phyloP scores from a whole-genome alignment of 2,888 invertebrate genomes.

The Zaprionus lineosus region DNA sequence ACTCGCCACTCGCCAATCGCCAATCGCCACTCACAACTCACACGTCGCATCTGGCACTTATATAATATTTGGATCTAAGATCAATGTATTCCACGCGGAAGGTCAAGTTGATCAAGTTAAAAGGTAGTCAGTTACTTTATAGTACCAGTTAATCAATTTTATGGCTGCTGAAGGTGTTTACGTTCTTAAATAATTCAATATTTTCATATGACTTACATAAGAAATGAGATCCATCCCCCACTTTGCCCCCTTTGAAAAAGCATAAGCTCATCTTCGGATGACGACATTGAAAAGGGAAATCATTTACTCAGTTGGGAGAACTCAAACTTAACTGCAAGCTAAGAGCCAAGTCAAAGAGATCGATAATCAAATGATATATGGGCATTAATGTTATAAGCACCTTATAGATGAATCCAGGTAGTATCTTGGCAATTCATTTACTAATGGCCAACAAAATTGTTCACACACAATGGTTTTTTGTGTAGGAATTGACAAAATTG shows the following conservation, averaged over 20 bases:
- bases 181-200: slow-evolving; percentile 17
- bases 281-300: slow-evolving; percentile 13
- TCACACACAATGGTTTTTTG: slow-evolving; percentile 15
- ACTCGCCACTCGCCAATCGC: too few relatives aligned
- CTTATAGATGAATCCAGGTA: slow-evolving; percentile 51
- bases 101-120: background rate
- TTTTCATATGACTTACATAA: slow-evolving; percentile 5
- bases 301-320: slow-evolving; percentile 19
- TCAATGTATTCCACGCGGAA: too few relatives aligned
- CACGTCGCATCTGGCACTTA: too few relatives aligned
- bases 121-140: slow-evolving; percentile 19
- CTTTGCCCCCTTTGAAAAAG: slow-evolving; percentile 9
- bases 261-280: slow-evolving; percentile 14
- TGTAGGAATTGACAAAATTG: too few relatives aligned
- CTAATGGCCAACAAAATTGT: slow-evolving; percentile 52
- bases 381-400: slow-evolving; percentile 30
- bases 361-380: slow-evolving; percentile 40
- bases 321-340: too few relatives aligned
- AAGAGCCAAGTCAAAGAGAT: slow-evolving; percentile 16
- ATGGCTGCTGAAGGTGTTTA: slow-evolving; percentile 9
- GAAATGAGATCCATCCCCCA: too few relatives aligned
- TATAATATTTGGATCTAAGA: too few relatives aligned
- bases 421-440: slow-evolving; percentile 42
- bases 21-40: too few relatives aligned
- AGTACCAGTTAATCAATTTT: slow-evolving; percentile 28